phyloP scores from a whole-genome alignment of 1,140 invertebrate species.

The Brachionus paranguensis region DNA sequence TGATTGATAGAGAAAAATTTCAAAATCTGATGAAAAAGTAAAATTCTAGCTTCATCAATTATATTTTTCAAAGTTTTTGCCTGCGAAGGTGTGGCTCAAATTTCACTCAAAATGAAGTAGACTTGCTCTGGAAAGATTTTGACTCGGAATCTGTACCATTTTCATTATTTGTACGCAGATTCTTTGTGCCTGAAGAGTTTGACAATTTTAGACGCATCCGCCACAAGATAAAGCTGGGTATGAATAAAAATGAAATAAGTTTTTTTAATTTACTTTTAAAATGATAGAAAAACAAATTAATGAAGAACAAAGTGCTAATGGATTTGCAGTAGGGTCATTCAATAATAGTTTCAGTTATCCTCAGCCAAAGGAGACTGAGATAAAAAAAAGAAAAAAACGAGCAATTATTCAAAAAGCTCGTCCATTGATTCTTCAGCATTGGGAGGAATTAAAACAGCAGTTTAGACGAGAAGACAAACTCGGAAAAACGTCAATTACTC shows the following conservation, averaged over 20 bases:
- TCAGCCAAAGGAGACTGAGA: background rate
- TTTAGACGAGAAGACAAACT: slow-evolving; percentile 2
- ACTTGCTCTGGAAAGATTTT: slow-evolving; percentile 29
- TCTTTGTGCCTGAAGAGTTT: slow-evolving; percentile 18
- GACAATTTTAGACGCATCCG: background rate
- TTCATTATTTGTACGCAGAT: background rate
- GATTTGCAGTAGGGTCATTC: background rate
- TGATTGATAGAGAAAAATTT: slow-evolving; percentile 18
- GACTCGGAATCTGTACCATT: background rate
- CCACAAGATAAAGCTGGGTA: slow-evolving; percentile 2
- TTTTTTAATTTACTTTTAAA: background rate
- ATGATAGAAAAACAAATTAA: background rate
- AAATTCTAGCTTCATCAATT: background rate
- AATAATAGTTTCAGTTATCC: background rate
- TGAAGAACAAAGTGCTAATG: background rate
- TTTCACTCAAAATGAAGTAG: slow-evolving; percentile 2
- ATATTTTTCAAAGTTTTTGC: background rate
- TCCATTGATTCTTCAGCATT: background rate
- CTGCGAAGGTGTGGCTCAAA: background rate
- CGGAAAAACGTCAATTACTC: background rate
- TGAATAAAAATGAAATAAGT: background rate
- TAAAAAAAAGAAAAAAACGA: background rate
- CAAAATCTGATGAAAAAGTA: background rate
- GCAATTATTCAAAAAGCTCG: background rate
- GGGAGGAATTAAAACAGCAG: background rate